Conservation (phyloP, 1,140 invertebrate genomes). For the Drosophila orosa region DNA sequence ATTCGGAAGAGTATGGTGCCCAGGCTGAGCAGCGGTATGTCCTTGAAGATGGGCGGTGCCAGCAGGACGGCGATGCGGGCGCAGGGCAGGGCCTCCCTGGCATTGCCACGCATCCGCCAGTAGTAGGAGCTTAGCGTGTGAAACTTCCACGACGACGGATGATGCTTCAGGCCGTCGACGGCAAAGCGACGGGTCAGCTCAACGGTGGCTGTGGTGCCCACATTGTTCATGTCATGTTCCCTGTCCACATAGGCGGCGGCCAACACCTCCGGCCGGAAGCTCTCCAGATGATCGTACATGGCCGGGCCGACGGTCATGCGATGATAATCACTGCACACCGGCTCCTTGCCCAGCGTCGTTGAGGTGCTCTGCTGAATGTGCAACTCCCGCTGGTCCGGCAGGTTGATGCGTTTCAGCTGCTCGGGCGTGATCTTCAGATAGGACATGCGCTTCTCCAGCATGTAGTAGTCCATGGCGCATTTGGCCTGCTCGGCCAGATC, state of each 20-base stretch:
- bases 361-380: constrained; percentile 20
- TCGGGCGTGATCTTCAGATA: constrained; percentile 70
- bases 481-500: constrained; percentile 78
- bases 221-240: constrained; percentile 87
- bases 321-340: constrained; percentile 87
- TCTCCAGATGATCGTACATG: constrained; percentile 91
- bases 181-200: constrained; percentile 72
- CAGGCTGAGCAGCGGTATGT: constrained; percentile 91
- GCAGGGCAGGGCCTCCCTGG: constrained; percentile 92
- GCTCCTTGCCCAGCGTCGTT: constrained; percentile 76
- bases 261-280: constrained; percentile 88
- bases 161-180: constrained; percentile 87
- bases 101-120: constrained; percentile 92
- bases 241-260: constrained; percentile 87
- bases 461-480: constrained; percentile 74
- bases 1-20: constrained; percentile 93
- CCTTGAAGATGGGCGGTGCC: constrained; percentile 90
- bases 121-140: constrained; percentile 94
- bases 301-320: constrained; percentile 84
- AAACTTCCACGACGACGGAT: constrained; percentile 92
- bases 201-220: constrained; percentile 90
- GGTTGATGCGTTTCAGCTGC: constrained; percentile 65
- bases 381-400: constrained; percentile 61
- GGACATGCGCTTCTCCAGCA: constrained; percentile 72
- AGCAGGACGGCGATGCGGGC: constrained; percentile 90